phyloP scores from a whole-genome alignment of 2,888 invertebrate genomes.

The Pristionchus maxplancki region DNA sequence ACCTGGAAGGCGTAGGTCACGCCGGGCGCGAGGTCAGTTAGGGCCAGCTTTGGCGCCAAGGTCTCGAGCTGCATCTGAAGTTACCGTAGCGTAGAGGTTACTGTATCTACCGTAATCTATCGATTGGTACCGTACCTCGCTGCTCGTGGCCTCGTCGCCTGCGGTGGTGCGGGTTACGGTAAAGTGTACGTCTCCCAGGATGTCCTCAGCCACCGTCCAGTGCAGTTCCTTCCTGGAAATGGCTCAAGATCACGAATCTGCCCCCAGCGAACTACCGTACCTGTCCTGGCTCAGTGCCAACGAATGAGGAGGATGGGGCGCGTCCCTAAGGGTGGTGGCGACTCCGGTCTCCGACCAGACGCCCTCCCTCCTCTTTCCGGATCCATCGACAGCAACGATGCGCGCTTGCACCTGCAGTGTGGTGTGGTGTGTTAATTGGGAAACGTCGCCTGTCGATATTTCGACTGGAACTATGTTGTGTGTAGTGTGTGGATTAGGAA shows the following conservation, averaged over 20 bases:
- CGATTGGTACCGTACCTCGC: background rate
- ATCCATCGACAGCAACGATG: background rate
- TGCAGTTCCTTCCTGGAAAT: conserved; percentile 15
- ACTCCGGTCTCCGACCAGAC: conserved; percentile 26
- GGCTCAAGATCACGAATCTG: background rate
- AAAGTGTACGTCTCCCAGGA: background rate
- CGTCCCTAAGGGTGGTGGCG: conserved; percentile 52
- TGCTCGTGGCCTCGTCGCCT: background rate
- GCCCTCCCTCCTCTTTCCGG: conserved; percentile 29
- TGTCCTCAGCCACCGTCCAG: background rate
- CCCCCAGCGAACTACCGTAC: no score
- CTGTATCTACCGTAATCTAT: background rate
- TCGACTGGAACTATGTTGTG: no score
- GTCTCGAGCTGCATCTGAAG: background rate
- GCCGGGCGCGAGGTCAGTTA: conserved; percentile 16
- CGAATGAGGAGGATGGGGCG: conserved; percentile 53
- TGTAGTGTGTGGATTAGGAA: no score
- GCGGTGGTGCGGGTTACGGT: conserved; percentile 2
- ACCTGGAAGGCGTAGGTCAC: conserved; percentile 46
- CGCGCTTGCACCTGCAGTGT: conserved; percentile 42
- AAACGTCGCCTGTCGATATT: conserved; percentile 2
- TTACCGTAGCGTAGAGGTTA: background rate
- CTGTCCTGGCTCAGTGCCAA: conserved; percentile 50
- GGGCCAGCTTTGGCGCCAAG: background rate
- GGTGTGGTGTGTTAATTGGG: background rate